These are phyloP conservation scores for Malacosoma neustria DNA, from an alignment of 2,888 invertebrate genomes.

Conservation along the genomic window DNA sequence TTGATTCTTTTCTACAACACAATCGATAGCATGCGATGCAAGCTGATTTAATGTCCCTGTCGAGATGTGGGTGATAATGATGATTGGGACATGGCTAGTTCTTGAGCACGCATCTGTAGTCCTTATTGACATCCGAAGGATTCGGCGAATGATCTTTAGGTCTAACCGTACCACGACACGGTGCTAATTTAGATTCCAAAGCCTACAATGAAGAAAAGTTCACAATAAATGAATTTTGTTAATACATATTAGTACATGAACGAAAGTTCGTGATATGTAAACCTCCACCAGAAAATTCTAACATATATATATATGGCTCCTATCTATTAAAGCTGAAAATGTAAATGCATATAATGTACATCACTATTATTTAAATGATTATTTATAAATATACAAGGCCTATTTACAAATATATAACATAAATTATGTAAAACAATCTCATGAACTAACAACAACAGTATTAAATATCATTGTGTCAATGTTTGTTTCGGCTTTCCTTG, in stretches of 20 bases:
- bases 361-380: too few species aligned
- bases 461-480: constrained; percentile 20
- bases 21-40: neutral
- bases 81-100: constrained; percentile 38
- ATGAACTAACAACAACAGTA: too few species aligned
- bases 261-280: constrained; percentile 29
- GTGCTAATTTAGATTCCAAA: constrained; percentile 81
- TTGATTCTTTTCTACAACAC: too few species aligned
- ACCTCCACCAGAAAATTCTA: constrained; percentile 36
- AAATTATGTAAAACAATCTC: too few species aligned
- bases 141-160: constrained; percentile 72
- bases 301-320: too few species aligned
- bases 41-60: constrained; percentile 10
- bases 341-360: too few species aligned
- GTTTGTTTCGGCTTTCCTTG: constrained; percentile 40
- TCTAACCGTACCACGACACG: constrained; percentile 76
- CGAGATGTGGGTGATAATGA: constrained; percentile 19
- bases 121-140: constrained; percentile 68
- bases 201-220: constrained; percentile 77
- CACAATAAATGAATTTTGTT: constrained; percentile 64
- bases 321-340: too few species aligned
- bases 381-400: too few species aligned
- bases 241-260: constrained; percentile 64
- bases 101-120: constrained; percentile 75
- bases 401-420: too few species aligned